Evolutionary conservation across 2,797 vertebrate genomes (phyloP).

Genomic region (Lagorchestes hirsutus): DNA sequence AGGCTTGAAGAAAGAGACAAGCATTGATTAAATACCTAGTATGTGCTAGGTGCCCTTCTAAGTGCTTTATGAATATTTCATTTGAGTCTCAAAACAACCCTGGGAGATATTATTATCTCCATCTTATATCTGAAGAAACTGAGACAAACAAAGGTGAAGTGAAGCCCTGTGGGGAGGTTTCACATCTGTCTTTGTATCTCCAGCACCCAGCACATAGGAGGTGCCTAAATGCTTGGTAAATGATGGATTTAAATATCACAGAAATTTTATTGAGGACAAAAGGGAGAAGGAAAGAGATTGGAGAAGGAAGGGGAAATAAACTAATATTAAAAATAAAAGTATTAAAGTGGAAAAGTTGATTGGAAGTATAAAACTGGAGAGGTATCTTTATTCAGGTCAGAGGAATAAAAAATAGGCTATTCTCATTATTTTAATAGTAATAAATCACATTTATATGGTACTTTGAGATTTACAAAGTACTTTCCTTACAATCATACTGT

Average conservation of each 20-base stretch:
- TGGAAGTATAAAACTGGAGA: neutral
- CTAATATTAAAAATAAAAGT: neutral
- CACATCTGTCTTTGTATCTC: neutral
- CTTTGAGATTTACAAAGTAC: neutral
- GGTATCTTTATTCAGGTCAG: neutral
- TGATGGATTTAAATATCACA: neutral
- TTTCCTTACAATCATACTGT: too few species aligned
- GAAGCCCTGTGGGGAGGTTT: neutral
- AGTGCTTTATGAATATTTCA: neutral
- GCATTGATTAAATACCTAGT: neutral
- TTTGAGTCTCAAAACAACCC: neutral
- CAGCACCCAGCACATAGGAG: neutral
- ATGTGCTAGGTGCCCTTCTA: neutral
- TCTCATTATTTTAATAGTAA: neutral
- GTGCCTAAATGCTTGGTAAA: neutral
- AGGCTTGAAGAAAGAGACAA: neutral
- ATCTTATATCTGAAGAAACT: neutral
- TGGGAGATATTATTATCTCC: neutral
- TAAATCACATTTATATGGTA: neutral
- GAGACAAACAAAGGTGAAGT: neutral
- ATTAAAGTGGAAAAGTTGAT: neutral
- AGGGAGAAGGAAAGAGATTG: neutral
- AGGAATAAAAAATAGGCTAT: neutral
- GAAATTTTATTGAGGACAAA: neutral
- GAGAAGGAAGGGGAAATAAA: neutral